Conservation (phyloP, 2,888 invertebrate genomes). For the Ornithoptera alexandrae region DNA sequence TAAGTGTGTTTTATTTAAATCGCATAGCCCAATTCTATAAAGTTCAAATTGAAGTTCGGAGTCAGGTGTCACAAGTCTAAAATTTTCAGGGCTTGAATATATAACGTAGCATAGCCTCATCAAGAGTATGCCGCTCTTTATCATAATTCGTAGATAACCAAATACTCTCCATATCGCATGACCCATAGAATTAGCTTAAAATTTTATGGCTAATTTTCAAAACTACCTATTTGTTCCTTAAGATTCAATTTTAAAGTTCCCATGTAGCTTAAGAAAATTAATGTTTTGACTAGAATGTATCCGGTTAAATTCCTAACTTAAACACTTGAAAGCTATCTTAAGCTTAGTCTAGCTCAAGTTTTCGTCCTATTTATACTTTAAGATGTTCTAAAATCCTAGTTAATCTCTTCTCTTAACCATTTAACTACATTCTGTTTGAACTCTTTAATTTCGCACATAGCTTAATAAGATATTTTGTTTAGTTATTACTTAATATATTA, state of each 20-base stretch:
- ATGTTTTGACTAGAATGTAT: constrained; percentile 10
- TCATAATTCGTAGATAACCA: too few species aligned
- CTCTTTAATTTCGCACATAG: not conserved
- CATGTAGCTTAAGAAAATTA: not conserved
- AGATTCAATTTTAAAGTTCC: not conserved
- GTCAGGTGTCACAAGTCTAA: too few species aligned
- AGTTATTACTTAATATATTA: not conserved
- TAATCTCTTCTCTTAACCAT: constrained; percentile 11
- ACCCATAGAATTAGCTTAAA: too few species aligned
- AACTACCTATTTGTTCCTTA: not conserved
- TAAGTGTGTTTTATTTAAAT: too few species aligned
- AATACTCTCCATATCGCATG: too few species aligned
- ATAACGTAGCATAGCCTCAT: too few species aligned
- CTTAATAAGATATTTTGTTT: not conserved
- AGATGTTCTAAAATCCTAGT: constrained; percentile 15
- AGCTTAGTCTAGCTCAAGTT: constrained; percentile 22
- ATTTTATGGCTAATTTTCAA: not conserved
- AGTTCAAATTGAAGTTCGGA: too few species aligned
- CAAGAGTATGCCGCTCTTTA: too few species aligned
- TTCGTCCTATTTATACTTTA: constrained; percentile 19
- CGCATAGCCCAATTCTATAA: too few species aligned
- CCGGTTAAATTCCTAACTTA: constrained; percentile 13
- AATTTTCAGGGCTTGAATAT: too few species aligned
- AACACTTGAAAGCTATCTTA: constrained; percentile 12
- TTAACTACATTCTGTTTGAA: not conserved